Evolutionary conservation across 2,797 vertebrate species (phyloP).

Genomic region (Sebastes aleutianus): DNA sequence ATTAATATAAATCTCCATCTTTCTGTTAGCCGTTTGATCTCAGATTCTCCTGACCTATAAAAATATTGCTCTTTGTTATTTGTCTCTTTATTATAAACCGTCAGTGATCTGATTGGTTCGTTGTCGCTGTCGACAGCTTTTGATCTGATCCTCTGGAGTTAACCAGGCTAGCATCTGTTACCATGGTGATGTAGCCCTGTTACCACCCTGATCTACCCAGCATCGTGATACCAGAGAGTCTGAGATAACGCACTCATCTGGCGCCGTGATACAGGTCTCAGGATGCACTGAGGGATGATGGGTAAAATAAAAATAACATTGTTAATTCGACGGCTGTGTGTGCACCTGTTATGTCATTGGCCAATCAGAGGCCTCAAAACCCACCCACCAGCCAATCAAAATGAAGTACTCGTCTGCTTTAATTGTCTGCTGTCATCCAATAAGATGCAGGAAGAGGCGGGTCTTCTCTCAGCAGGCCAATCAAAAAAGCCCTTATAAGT

Average conservation of each 20-base stretch:
- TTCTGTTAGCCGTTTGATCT: no score
- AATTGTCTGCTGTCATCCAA: slow-evolving; percentile 5
- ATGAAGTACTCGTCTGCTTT: neutral
- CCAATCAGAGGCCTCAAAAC: slow-evolving; percentile 27
- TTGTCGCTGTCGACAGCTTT: neutral
- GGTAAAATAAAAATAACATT: neutral
- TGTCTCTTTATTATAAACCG: neutral
- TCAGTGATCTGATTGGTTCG: neutral
- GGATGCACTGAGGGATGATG: slow-evolving; percentile 34
- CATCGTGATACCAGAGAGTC: neutral
- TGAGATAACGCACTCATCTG: neutral
- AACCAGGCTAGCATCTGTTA: neutral
- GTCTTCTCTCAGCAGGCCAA: slow-evolving; percentile 39
- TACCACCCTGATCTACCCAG: neutral
- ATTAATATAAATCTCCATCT: neutral
- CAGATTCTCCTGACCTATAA: neutral
- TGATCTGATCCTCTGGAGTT: neutral
- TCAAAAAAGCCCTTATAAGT: slow-evolving; percentile 62
- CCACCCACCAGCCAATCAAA: slow-evolving; percentile 1
- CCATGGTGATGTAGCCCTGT: neutral
- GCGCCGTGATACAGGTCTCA: neutral
- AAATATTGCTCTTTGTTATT: neutral
- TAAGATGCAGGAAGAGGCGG: slow-evolving; percentile 24
- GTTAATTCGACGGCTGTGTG: neutral
- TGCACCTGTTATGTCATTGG: slow-evolving; percentile 17